Evolutionary conservation across 1,140 invertebrate species (phyloP).

Genomic region (Papilio dardanus): DNA sequence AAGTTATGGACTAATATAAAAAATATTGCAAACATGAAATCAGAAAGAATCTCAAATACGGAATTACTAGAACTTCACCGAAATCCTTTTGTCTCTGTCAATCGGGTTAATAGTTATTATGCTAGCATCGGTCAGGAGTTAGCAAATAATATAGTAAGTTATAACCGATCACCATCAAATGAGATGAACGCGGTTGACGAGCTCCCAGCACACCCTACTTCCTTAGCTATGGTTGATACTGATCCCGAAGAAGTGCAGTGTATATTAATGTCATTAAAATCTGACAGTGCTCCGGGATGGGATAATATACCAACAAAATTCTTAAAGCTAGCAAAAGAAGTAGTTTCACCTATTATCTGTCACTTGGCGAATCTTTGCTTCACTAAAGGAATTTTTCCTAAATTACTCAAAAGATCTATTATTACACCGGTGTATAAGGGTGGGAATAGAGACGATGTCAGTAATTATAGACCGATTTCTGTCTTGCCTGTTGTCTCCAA

Average conservation of each 20-base stretch:
- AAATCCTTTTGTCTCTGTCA: too few species aligned
- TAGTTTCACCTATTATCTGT: constrained; percentile 18
- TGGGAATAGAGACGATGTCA: neutral
- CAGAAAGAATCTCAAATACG: too few species aligned
- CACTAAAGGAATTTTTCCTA: neutral
- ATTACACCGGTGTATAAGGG: neutral
- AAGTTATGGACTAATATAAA: too few species aligned
- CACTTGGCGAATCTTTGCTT: constrained; percentile 32
- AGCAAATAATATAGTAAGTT: too few species aligned
- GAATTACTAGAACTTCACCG: too few species aligned
- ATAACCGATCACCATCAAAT: too few species aligned
- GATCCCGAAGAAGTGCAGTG: neutral
- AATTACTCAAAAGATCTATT: neutral
- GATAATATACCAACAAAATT: constrained; percentile 39
- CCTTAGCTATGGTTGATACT: neutral
- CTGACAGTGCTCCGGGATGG: constrained; percentile 38
- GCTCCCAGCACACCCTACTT: too few species aligned
- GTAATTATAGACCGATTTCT: neutral
- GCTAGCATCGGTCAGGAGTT: too few species aligned
- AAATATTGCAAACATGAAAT: too few species aligned
- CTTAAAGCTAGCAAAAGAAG: constrained; percentile 29
- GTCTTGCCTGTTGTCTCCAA: neutral
- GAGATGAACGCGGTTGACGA: too few species aligned
- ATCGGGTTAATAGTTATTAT: too few species aligned
- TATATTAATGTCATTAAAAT: constrained; percentile 30